Evolutionary conservation across 2,113 vertebrate genomes (phyloP).

Genomic region (Myodes glareolus): DNA sequence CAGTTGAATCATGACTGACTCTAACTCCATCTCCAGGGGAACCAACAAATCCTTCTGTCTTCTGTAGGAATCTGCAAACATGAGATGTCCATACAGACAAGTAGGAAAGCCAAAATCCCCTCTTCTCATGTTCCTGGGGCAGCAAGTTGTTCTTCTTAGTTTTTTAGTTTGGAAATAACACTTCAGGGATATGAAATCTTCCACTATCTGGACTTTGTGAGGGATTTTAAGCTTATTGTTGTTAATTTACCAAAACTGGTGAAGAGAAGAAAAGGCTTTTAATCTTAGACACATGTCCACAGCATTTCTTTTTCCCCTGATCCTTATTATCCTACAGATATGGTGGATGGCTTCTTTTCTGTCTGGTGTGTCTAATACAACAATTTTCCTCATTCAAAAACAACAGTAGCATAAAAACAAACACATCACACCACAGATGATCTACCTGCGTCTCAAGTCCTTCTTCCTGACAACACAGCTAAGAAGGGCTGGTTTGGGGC

Average conservation of each 20-base stretch:
- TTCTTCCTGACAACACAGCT: neutral
- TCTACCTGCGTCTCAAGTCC: neutral
- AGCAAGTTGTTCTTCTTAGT: neutral
- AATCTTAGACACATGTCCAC: neutral
- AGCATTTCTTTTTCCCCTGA: neutral
- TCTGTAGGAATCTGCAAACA: neutral
- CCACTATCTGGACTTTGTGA: neutral
- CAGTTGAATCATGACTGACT: neutral
- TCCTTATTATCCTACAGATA: neutral
- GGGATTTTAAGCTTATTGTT: neutral
- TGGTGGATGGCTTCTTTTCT: neutral
- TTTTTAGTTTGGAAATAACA: neutral
- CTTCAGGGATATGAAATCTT: neutral
- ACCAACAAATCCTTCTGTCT: neutral
- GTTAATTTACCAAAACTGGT: neutral
- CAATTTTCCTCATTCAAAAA: neutral
- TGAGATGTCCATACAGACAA: neutral
- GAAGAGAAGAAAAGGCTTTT: neutral
- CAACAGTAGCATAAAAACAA: neutral
- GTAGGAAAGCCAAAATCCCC: neutral
- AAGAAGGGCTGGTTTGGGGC: neutral
- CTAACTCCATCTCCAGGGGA: too few relatives aligned
- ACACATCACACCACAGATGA: neutral
- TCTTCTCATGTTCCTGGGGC: neutral
- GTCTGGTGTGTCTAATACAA: neutral